Conservation (phyloP, 2,113 vertebrate genomes). For the Cyphomyrus discorhynchus region DNA sequence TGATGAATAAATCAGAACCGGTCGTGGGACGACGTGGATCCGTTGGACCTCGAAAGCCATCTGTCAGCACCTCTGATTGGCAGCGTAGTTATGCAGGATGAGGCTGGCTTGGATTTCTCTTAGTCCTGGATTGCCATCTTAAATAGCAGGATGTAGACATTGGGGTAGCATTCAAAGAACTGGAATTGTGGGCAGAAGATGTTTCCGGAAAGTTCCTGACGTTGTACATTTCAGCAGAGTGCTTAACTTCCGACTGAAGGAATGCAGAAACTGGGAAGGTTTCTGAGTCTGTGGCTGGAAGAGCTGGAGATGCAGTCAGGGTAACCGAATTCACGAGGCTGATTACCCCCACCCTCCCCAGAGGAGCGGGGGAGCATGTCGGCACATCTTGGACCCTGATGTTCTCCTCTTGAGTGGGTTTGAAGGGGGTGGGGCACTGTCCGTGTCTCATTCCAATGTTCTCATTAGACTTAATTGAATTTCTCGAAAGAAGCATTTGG, state of each 20-base stretch:
- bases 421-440: background rate
- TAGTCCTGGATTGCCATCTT: background rate
- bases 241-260: background rate
- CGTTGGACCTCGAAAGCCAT: background rate
- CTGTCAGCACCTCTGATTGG: background rate
- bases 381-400: conserved; percentile 19
- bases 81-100: background rate
- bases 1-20: conserved; percentile 2
- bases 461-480: conserved; percentile 31
- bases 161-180: background rate
- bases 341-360: background rate
- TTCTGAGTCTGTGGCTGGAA: background rate
- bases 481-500: background rate
- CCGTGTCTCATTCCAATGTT: conserved; percentile 14
- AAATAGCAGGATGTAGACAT: background rate
- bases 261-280: background rate
- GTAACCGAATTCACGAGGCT: background rate
- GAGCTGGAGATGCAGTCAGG: background rate
- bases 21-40: background rate
- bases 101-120: background rate
- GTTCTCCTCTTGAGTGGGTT: background rate
- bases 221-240: background rate
- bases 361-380: background rate
- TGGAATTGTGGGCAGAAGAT: background rate
- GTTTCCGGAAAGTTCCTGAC: background rate